Evolutionary conservation across 2,113 vertebrate species (phyloP).

Genomic region (Phoenicopterus ruber): DNA sequence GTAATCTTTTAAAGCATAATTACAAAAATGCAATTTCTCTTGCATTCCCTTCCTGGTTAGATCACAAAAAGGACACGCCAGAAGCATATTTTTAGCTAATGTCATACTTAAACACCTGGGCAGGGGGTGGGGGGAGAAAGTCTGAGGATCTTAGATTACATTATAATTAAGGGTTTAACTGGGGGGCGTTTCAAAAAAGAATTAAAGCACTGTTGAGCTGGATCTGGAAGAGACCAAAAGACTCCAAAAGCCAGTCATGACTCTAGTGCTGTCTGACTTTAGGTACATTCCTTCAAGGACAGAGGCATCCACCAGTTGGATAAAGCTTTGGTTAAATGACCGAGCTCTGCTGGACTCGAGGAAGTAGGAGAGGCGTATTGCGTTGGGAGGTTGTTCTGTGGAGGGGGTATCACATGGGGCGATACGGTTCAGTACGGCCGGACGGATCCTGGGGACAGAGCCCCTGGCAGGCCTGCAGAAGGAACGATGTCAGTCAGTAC

Average conservation of each 20-base stretch:
- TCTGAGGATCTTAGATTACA: not conserved
- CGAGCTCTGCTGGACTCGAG: not conserved
- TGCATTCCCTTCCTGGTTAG: not conserved
- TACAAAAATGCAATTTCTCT: not conserved
- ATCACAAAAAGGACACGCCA: not conserved
- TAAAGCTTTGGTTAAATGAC: not conserved
- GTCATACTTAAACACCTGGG: not conserved
- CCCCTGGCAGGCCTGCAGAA: not conserved
- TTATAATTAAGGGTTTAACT: not conserved
- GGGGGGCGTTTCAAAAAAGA: not conserved
- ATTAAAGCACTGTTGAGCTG: not conserved
- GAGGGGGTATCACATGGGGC: not conserved
- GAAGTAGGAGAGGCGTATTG: not conserved
- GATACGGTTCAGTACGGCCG: rapidly evolving
- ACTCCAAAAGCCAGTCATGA: not conserved
- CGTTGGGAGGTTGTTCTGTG: not conserved
- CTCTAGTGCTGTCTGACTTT: not conserved
- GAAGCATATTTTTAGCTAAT: not conserved
- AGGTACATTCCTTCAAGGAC: not conserved
- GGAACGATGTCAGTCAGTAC: not conserved
- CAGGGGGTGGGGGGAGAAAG: rapidly evolving
- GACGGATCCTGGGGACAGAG: not conserved
- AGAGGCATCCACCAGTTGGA: not conserved
- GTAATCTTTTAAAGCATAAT: not conserved
- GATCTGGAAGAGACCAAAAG: not conserved